phyloP scores from a whole-genome alignment of 2,888 invertebrate genomes.

The Campoplex capitator region DNA sequence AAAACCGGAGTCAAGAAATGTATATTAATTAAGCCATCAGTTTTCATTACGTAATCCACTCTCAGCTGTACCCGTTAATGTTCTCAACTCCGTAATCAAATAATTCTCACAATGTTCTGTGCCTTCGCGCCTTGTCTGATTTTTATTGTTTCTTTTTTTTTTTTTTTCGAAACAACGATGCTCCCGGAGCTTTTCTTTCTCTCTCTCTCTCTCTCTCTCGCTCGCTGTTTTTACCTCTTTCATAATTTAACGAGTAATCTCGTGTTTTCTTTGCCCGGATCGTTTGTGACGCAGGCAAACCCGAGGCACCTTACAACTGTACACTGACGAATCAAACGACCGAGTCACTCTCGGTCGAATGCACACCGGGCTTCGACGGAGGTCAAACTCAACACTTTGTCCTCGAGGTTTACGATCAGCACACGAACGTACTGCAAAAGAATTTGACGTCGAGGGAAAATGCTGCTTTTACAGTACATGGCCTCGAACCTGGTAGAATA shows the following conservation, averaged over 20 bases:
- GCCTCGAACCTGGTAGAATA: slow-evolving; percentile 91
- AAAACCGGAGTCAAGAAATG: neutral
- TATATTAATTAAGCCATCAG: slow-evolving; percentile 32
- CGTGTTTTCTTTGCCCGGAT: slow-evolving; percentile 17
- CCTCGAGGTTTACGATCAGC: slow-evolving; percentile 90
- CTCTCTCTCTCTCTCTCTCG: neutral
- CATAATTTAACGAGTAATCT: slow-evolving; percentile 60
- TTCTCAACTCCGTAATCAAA: neutral
- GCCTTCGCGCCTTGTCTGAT: neutral
- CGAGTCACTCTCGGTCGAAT: slow-evolving; percentile 90
- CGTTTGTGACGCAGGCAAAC: slow-evolving; percentile 86
- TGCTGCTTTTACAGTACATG: slow-evolving; percentile 91
- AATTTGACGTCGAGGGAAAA: slow-evolving; percentile 89
- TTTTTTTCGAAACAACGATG: slow-evolving; percentile 1
- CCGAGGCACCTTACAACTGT: slow-evolving; percentile 92
- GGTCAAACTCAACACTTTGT: slow-evolving; percentile 91
- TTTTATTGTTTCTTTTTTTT: slow-evolving; percentile 20
- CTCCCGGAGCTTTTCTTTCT: slow-evolving; percentile 10
- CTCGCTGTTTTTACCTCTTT: slow-evolving; percentile 13
- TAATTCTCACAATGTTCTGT: slow-evolving; percentile 1
- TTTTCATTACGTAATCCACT: neutral
- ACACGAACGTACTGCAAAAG: slow-evolving; percentile 87
- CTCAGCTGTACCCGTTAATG: neutral
- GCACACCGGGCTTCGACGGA: slow-evolving; percentile 91
- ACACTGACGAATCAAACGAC: slow-evolving; percentile 92